Percentiles rank a stretch among this genome's conserved stretches.
These are phyloP conservation scores for Drosophila ananassae DNA, from an alignment of 1,140 invertebrate genomes.

Conservation along the genomic window DNA sequence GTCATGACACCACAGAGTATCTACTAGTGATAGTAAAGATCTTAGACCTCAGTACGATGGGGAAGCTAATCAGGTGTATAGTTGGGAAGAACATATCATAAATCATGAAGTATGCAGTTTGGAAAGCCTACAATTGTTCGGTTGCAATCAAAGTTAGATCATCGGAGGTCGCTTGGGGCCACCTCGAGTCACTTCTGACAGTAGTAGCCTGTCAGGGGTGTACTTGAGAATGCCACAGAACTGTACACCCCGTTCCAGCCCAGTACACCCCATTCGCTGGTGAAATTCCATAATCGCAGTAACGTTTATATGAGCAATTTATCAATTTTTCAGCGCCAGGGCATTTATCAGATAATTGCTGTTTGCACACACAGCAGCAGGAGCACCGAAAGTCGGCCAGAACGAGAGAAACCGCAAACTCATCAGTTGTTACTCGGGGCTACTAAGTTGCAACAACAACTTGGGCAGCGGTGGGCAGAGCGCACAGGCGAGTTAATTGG, in stretches of 20 bases:
- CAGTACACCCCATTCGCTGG: neutral
- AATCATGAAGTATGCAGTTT: no score
- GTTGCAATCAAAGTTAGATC: neutral
- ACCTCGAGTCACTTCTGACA: slow-evolving; percentile 21
- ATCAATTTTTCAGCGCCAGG: slow-evolving; percentile 78
- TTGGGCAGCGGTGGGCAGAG: slow-evolving; percentile 23
- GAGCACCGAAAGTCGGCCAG: neutral
- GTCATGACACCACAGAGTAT: slow-evolving; percentile 26
- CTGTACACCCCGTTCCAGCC: slow-evolving; percentile 1
- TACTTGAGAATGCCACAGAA: slow-evolving; percentile 18
- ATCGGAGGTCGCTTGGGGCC: no score
- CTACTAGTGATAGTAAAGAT: no score
- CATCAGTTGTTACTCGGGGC: slow-evolving; percentile 69
- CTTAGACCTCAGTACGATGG: no score
- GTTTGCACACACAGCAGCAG: slow-evolving; percentile 62
- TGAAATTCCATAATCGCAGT: slow-evolving; percentile 71
- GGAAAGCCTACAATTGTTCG: neutral
- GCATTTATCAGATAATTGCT: slow-evolving; percentile 80
- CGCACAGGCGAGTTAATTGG: slow-evolving; percentile 67
- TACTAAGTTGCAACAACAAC: slow-evolving; percentile 71
- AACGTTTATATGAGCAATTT: slow-evolving; percentile 79
- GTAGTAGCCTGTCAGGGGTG: slow-evolving; percentile 36
- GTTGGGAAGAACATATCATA: no score
- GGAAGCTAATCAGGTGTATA: no score
- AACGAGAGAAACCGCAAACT: slow-evolving; percentile 70